A percentile compares a stretch with the other conserved stretches of the same genome.
phyloP scores from a whole-genome alignment of 2,888 invertebrate species.

The Sabatieria punctata region DNA sequence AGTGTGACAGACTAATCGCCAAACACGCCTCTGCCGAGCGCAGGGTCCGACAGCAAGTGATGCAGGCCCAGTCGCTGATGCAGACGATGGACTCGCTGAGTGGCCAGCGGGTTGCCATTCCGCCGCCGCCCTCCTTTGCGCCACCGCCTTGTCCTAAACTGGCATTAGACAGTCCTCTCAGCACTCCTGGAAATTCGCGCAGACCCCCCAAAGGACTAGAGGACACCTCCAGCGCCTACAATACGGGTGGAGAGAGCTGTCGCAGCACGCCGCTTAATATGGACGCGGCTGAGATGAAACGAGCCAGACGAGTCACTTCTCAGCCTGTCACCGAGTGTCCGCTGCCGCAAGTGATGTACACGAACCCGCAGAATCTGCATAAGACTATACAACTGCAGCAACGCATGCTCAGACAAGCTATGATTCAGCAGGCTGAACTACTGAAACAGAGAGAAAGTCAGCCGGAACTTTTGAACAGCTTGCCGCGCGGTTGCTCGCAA shows the following conservation, averaged over 20 bases:
- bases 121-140: neutral
- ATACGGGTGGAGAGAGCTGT: slow-evolving; percentile 53
- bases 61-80: slow-evolving; percentile 7
- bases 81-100: neutral
- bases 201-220: slow-evolving; percentile 33
- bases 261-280: slow-evolving; percentile 46
- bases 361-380: slow-evolving; percentile 49
- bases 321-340: neutral
- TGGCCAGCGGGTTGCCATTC: neutral
- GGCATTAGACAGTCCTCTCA: neutral
- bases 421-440: slow-evolving; percentile 17
- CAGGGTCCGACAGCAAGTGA: slow-evolving; percentile 14
- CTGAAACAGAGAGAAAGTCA: neutral
- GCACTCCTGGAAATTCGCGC: neutral
- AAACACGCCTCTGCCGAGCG: slow-evolving; percentile 28
- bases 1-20: slow-evolving; percentile 38
- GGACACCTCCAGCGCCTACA: slow-evolving; percentile 54
- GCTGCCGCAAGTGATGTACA: slow-evolving; percentile 45
- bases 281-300: slow-evolving; percentile 2
- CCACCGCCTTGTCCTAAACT: too few relatives aligned
- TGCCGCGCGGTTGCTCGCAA: neutral
- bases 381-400: slow-evolving; percentile 53
- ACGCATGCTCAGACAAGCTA: slow-evolving; percentile 39
- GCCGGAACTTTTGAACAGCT: neutral
- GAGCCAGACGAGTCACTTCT: too few relatives aligned